Base-by-base conservation (phyloP, 2,797 vertebrate genomes). In the Cephalopachus bancanus region DNA sequence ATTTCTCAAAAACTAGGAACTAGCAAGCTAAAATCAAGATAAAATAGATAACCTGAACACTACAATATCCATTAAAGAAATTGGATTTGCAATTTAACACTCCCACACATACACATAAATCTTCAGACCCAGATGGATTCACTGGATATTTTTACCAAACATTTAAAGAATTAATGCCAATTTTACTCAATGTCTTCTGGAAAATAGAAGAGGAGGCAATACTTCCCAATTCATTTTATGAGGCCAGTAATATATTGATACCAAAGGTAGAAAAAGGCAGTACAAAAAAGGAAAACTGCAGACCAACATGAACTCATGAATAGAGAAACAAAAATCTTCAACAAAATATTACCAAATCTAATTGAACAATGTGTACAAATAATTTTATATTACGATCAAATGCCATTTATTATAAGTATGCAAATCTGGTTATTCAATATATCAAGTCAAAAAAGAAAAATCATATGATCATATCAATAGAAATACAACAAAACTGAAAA, bases 381-480 rank as follows among this genome's bases (percentile, higher is more conserved):
- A 90, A 85, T 83, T 91, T 67, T 74, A 91, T 69, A 24, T 2
- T 44, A 75, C 1, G 5, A 91, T 93, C 62, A 94, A 91, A 30
- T 74, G 5, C 19, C 1, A 65, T 93, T 88, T 60, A 91, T 84
- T 96, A 26, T 83, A 86, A 75, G 44, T 90, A 85, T 83, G 20
- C 33, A 81, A 95, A 96, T 28, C 17, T 80, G 28, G 55, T 83
- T 85, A 89, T 53, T 51, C 51, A 91, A 60, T 53, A 53, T 72
- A 84, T 84, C n/a, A 94, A 85, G 16, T 59, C 10, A 53, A 90
- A 93, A 51, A 67, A 85, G 83, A 75, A 94, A 87, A 93, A 79
- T 65, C 7, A 3, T 84, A 78, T 91, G 37, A 37, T 37, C 37
- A 37, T 37, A 37, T 37, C n/a, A 86, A 59, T 44, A 59, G n/a